A percentile compares a stretch with the other conserved stretches of the same genome.
These are phyloP conservation scores for Polypedilum vanderplanki DNA, from an alignment of 1,140 invertebrate genomes.

Conservation along the genomic window DNA sequence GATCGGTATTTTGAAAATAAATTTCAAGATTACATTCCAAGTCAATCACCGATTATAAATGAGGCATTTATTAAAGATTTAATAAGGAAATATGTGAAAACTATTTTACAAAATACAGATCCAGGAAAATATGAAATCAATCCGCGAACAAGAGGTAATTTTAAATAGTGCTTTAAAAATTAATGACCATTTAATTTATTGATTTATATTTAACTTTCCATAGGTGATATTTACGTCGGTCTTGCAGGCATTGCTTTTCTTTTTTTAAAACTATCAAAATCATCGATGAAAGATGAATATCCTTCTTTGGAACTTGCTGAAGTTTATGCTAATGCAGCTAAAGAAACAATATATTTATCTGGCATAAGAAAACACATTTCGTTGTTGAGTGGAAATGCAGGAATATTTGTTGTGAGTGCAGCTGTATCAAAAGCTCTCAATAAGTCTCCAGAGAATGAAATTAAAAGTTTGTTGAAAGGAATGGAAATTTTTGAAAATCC, in stretches of 20 bases:
- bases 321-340: slow-evolving; percentile 45
- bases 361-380: slow-evolving; percentile 35
- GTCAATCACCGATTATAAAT: not conserved
- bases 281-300: slow-evolving; percentile 39
- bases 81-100: not conserved
- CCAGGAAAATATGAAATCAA: not conserved
- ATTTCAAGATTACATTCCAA: not conserved
- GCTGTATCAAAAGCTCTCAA: slow-evolving; percentile 42
- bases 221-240: not conserved
- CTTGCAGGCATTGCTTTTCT: slow-evolving; percentile 44
- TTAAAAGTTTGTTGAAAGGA: slow-evolving; percentile 44
- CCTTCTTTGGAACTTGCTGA: slow-evolving; percentile 42
- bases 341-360: slow-evolving; percentile 41
- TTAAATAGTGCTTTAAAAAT: no score
- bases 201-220: no score
- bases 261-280: slow-evolving; percentile 47
- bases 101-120: not conserved
- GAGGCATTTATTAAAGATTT: not conserved
- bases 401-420: slow-evolving; percentile 54
- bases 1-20: not conserved
- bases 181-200: no score
- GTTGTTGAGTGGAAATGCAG: slow-evolving; percentile 56
- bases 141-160: not conserved
- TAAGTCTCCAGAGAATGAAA: slow-evolving; percentile 45
- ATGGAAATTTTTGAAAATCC: slow-evolving; percentile 47